These are phyloP conservation scores for Ptilorrhoa leucosticta DNA, from an alignment of 2,113 vertebrate genomes.

Conservation along the genomic window DNA sequence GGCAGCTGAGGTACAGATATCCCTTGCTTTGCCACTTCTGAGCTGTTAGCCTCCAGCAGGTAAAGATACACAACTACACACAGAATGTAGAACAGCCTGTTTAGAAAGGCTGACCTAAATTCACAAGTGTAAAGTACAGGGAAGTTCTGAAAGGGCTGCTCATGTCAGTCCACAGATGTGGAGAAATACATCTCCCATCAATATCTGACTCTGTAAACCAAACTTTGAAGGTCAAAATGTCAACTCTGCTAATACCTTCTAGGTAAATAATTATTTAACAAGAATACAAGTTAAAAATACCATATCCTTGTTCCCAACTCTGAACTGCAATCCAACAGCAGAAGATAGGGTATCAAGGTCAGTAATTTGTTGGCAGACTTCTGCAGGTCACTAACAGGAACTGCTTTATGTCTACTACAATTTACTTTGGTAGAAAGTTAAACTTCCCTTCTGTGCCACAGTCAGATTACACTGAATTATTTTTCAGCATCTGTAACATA, in stretches of 20 bases:
- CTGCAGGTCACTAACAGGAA: background rate
- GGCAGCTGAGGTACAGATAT: background rate
- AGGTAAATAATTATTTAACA: background rate
- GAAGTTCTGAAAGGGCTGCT: background rate
- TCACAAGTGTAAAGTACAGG: background rate
- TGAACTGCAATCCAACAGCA: background rate
- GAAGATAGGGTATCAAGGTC: background rate
- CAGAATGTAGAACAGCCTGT: accelerated
- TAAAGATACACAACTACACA: background rate
- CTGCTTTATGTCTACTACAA: background rate
- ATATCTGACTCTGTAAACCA: background rate
- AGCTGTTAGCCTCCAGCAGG: background rate
- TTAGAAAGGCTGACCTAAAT: background rate
- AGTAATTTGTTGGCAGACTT: background rate
- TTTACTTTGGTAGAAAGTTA: background rate
- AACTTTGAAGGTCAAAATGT: background rate
- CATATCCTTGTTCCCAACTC: background rate
- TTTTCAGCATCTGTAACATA: background rate
- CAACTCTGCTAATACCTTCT: background rate
- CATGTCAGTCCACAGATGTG: background rate
- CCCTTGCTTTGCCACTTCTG: background rate
- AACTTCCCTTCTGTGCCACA: background rate
- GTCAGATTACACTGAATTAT: background rate
- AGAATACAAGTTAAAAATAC: background rate
- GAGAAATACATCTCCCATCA: background rate